phyloP scores from a whole-genome alignment of 2,113 vertebrate species.

The Muntiacus muntjak region DNA sequence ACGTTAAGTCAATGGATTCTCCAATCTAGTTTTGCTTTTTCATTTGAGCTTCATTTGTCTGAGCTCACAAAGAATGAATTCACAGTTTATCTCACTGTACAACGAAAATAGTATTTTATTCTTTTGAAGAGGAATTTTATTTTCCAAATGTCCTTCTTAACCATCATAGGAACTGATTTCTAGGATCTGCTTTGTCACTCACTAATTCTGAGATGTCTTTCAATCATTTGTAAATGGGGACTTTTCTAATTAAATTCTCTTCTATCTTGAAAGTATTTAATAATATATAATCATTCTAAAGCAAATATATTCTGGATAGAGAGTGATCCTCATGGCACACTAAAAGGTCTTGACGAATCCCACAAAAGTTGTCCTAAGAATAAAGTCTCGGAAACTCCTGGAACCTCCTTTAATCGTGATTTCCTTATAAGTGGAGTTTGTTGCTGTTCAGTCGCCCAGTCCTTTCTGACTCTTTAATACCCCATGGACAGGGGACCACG shows the following conservation, averaged over 20 bases:
- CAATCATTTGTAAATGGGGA: background rate
- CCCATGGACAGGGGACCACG: background rate
- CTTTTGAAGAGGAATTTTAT: background rate
- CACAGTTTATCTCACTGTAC: background rate
- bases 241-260: background rate
- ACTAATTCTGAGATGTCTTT: background rate
- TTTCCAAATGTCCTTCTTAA: background rate
- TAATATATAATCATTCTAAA: background rate
- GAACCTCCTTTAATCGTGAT: background rate
- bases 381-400: background rate
- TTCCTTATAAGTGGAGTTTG: background rate
- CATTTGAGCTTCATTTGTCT: background rate
- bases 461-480: background rate
- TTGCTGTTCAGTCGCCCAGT: background rate
- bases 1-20: background rate
- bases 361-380: background rate
- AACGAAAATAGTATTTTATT: background rate
- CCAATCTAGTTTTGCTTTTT: background rate
- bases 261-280: background rate
- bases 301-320: background rate
- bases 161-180: background rate
- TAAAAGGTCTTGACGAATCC: background rate
- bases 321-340: background rate
- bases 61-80: background rate
- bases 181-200: background rate